Conservation (phyloP, 2,113 vertebrate species). For the Chloroceryle aenea region DNA sequence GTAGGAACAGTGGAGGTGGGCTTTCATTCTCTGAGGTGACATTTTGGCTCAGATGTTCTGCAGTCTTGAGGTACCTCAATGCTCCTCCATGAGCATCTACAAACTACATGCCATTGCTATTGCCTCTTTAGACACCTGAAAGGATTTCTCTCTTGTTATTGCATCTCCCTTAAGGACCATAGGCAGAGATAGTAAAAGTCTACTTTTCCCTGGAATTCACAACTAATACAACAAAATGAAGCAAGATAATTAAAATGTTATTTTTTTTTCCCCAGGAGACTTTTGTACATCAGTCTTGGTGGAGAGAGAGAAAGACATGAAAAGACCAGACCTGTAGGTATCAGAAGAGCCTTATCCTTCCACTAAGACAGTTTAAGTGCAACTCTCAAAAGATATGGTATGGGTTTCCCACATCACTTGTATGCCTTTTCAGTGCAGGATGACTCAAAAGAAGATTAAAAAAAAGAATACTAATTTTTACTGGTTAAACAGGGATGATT, state of each 20-base stretch:
- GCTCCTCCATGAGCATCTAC: background rate
- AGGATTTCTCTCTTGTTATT: background rate
- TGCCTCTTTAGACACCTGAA: background rate
- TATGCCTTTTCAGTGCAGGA: background rate
- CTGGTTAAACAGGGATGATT: background rate
- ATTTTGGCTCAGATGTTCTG: background rate
- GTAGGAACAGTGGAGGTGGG: accelerated
- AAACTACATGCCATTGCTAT: background rate
- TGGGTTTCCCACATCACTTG: background rate
- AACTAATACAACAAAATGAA: background rate
- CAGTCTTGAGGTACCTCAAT: background rate
- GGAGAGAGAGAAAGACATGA: background rate
- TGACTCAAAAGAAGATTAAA: background rate
- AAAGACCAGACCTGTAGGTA: background rate
- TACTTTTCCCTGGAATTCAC: background rate
- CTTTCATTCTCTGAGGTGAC: background rate
- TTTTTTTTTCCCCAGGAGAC: accelerated
- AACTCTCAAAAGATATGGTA: background rate
- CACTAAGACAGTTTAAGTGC: background rate
- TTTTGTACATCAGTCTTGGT: background rate
- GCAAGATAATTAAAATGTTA: background rate
- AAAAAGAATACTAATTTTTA: background rate
- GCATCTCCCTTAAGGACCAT: background rate
- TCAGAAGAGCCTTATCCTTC: background rate
- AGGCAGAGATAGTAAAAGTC: background rate